Evolutionary conservation across 2,113 vertebrate species (phyloP).

Genomic region (Erpornis zantholeuca): DNA sequence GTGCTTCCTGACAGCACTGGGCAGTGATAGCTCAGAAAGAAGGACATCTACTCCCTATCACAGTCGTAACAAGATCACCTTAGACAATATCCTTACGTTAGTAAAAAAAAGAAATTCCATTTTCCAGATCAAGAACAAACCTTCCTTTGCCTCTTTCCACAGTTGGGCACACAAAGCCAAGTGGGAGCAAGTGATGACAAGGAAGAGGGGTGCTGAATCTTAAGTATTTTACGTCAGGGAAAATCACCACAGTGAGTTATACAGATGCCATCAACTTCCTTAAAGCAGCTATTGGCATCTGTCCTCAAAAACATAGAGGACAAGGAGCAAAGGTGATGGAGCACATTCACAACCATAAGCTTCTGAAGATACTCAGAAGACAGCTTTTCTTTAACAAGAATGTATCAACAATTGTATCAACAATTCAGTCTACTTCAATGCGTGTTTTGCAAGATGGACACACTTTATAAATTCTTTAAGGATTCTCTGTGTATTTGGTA

Average conservation of each 20-base stretch:
- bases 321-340: neutral
- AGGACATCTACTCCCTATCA: neutral
- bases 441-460: neutral
- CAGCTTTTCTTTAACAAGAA: neutral
- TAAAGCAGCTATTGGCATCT: neutral
- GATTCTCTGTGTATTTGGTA: constrained; percentile 29
- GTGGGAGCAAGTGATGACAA: neutral
- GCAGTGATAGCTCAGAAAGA: neutral
- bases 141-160: neutral
- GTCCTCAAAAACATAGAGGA: neutral
- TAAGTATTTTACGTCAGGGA: neutral
- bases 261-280: neutral
- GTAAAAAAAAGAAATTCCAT: neutral
- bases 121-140: neutral
- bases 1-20: neutral
- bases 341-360: neutral
- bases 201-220: neutral
- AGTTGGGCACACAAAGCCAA: neutral
- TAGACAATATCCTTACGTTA: neutral
- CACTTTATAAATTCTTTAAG: constrained; percentile 15
- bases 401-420: neutral
- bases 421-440: neutral
- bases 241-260: neutral
- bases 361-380: neutral
- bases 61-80: neutral